Evolutionary conservation across 2,113 vertebrate species (phyloP).

Genomic region (Atrichornis clamosus): DNA sequence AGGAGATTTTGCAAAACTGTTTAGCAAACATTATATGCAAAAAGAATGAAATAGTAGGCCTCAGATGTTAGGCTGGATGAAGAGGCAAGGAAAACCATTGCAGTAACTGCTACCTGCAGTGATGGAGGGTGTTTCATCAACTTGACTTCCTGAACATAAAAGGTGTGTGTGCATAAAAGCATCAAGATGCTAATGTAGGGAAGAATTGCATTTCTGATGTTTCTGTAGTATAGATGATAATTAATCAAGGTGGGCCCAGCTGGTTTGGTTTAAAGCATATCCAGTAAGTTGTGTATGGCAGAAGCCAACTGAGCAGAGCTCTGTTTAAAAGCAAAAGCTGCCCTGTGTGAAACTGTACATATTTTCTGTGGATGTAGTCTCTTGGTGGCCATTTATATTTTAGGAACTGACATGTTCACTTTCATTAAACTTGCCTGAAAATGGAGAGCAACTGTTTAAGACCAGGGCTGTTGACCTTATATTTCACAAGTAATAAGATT

Average conservation of each 20-base stretch:
- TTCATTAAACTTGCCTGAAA: slow-evolving; percentile 58
- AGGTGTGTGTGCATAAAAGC: background rate
- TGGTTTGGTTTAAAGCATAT: background rate
- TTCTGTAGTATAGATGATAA: background rate
- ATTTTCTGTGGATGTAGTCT: slow-evolving; percentile 32
- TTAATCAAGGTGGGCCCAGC: background rate
- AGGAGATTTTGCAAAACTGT: background rate
- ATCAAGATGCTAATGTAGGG: background rate
- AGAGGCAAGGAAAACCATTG: background rate
- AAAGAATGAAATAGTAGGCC: background rate
- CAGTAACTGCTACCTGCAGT: background rate
- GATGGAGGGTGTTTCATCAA: background rate
- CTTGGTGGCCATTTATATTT: slow-evolving; percentile 53
- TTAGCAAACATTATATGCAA: background rate
- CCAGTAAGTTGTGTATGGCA: background rate
- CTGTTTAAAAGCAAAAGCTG: slow-evolving; percentile 2
- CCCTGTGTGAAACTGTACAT: background rate
- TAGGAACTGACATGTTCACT: slow-evolving; percentile 41
- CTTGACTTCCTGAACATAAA: background rate
- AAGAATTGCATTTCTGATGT: background rate
- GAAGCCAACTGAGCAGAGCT: slow-evolving; percentile 34
- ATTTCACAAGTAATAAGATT: slow-evolving; percentile 32
- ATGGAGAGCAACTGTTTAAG: slow-evolving; percentile 42
- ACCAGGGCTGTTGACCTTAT: background rate
- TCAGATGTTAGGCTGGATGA: background rate